Evolutionary conservation across 2,888 invertebrate genomes (phyloP), one percentile per base, ranked within the genome.

Genomic region (Minunthozetes semirufus): DNA sequence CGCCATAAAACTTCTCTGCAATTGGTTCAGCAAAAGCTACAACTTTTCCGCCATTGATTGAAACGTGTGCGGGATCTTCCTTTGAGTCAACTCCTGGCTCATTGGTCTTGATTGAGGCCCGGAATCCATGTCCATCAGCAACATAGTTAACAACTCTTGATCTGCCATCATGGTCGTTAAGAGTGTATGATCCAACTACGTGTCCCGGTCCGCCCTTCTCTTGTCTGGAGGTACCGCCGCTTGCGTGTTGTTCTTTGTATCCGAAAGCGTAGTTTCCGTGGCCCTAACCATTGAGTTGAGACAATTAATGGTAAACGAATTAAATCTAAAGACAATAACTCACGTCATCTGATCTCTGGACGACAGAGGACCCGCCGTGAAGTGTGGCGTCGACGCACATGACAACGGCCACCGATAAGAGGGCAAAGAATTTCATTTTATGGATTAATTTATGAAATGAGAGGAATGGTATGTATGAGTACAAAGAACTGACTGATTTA

Each of bases 211-310:
- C 76, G 2, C 77, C 76, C 5, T 75, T 76, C 63, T 78, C 78
- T n/a, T 75, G 61, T 13, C 78, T 50, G 59, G 77, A 77, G 46
- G 78, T 77, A 8, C 78, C 78, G 3, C 78, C 78, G 15, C 73
- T 77, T 1, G 76, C 76, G 74, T 78, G 78, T 48, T 76, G 76
- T 71, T 78, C 78, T 8, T 76, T 76, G 72, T 78, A 78, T n/a
- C 76, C 77, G 72, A 78, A 78, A 15, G 76, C 76, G 29, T 78
- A 78, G 72, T 78, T 77, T 13, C 78, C 78, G 22, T 72, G 38
- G 22, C 61, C 61, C 75, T 75, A 11, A 70, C 13, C 27, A 19
- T 38, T 22, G 9, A 42, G 1, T 22, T 19, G 11, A n/a, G 1
- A 42, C 4, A 3, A 2, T 46, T 46, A 48, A 25, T 1, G 11